A percentile compares a stretch with the other conserved stretches of the same genome.
phyloP scores from a whole-genome alignment of 2,113 vertebrate species.

The Pampusana beccarii region DNA sequence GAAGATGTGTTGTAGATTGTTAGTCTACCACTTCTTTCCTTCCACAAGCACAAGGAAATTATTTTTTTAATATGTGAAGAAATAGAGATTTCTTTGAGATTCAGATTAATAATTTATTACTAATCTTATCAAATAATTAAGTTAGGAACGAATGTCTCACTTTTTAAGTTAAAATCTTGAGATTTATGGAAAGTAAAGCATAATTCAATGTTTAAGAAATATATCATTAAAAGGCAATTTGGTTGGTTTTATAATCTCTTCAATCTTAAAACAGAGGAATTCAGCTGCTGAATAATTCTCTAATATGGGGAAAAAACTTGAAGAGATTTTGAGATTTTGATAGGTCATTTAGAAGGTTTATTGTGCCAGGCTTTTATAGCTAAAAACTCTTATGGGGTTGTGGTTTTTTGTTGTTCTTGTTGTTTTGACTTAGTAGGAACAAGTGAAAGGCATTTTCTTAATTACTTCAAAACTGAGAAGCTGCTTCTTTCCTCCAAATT shows the following conservation, averaged over 20 bases:
- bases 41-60: neutral
- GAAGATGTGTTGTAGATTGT: neutral
- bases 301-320: neutral
- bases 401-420: neutral
- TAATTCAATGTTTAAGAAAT: conserved; percentile 64
- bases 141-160: conserved; percentile 52
- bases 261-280: conserved; percentile 51
- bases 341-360: neutral
- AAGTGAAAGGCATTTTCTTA: neutral
- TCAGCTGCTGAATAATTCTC: conserved; percentile 27
- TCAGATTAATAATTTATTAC: conserved; percentile 72
- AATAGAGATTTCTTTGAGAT: conserved; percentile 53
- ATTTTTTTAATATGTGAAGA: conserved; percentile 49
- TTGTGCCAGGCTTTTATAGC: neutral
- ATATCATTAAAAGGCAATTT: conserved; percentile 68
- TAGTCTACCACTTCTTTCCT: neutral
- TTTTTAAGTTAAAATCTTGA: conserved; percentile 60
- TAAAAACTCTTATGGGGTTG: neutral
- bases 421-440: neutral
- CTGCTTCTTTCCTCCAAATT: neutral
- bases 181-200: conserved; percentile 60
- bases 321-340: conserved; percentile 1
- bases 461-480: neutral
- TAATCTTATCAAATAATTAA: conserved; percentile 78
- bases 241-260: conserved; percentile 39